A percentile compares a stretch with the other conserved stretches of the same genome.
Conservation (phyloP, 2,797 vertebrate genomes). For the Cryptoprocta ferox region DNA sequence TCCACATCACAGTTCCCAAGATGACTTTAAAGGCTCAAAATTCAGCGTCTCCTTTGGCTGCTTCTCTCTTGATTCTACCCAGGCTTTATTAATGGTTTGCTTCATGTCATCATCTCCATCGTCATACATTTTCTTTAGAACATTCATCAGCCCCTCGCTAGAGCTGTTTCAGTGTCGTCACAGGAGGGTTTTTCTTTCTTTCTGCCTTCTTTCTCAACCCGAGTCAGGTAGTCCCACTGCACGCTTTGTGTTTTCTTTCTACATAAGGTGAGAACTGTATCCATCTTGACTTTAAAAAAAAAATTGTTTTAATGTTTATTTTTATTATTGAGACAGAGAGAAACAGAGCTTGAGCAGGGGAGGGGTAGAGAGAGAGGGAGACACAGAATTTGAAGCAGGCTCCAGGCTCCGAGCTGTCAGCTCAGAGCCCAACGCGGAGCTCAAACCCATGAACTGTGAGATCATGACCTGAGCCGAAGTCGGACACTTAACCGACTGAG, state of each 20-base stretch:
- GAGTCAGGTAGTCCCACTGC: slow-evolving; percentile 96
- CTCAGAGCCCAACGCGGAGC: no score
- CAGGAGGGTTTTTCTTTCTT: slow-evolving; percentile 93
- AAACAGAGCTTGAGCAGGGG: no score
- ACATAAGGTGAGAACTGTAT: slow-evolving; percentile 95
- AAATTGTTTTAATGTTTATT: no score
- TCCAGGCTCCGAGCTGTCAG: no score
- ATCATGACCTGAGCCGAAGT: no score
- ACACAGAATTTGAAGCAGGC: no score
- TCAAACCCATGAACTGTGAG: no score
- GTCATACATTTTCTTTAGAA: slow-evolving; percentile 97
- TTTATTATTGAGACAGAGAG: no score
- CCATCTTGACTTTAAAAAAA: slow-evolving; percentile 90
- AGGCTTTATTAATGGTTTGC: background rate
- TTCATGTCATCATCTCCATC: slow-evolving; percentile 62
- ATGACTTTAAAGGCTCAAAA: slow-evolving; percentile 85
- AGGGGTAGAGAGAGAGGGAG: no score
- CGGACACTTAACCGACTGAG: no score
- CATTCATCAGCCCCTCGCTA: slow-evolving; percentile 95
- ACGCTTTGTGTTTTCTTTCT: slow-evolving; percentile 91
- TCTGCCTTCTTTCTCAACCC: slow-evolving; percentile 95
- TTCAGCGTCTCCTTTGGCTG: background rate
- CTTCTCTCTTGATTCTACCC: background rate
- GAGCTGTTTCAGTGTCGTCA: slow-evolving; percentile 92
- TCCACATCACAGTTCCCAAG: slow-evolving; percentile 72